phyloP scores from a whole-genome alignment of 2,113 vertebrate species.

The Plectropomus leopardus region DNA sequence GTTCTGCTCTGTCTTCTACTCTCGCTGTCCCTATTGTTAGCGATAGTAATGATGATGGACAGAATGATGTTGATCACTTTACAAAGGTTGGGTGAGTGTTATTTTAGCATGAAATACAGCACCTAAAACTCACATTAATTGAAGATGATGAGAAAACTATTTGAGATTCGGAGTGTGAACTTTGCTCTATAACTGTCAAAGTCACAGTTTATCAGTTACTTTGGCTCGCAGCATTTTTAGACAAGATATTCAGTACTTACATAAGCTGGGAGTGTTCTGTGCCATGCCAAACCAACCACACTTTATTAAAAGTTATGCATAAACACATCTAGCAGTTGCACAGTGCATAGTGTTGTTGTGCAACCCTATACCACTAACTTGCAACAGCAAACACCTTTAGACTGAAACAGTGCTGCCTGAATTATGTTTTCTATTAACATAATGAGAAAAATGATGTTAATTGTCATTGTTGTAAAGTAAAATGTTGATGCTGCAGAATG shows the following conservation, averaged over 20 bases:
- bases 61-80: not conserved
- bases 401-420: not conserved
- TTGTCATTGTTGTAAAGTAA: not conserved
- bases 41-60: not conserved
- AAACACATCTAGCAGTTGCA: not conserved
- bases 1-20: not conserved
- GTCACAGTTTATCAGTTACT: not conserved
- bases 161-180: not conserved
- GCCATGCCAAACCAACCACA: not conserved
- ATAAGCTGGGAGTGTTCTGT: not conserved
- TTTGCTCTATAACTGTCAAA: not conserved
- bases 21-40: not conserved
- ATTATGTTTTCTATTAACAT: not conserved
- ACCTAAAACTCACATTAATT: not conserved
- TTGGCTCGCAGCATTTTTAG: not conserved
- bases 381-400: not conserved
- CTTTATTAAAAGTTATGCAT: not conserved
- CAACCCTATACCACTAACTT: not conserved
- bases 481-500: not conserved
- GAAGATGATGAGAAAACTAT: not conserved
- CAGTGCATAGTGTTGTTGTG: not conserved
- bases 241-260: not conserved
- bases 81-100: not conserved
- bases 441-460: constrained; percentile 1
- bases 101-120: not conserved